phyloP scores from a whole-genome alignment of 2,113 vertebrate species.

The Poicephalus gulielmi region DNA sequence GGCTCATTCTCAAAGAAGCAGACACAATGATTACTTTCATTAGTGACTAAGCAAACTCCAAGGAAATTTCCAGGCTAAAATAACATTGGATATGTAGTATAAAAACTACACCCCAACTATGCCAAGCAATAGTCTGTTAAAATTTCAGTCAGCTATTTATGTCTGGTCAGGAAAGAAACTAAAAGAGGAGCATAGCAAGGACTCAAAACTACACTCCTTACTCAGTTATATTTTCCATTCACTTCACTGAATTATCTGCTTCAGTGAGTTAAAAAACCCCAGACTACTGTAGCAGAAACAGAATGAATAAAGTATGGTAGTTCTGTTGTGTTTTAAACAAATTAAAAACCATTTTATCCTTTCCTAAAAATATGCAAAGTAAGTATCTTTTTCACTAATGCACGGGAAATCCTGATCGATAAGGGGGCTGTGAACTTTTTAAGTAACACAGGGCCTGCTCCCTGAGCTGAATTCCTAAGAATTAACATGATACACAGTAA shows the following conservation, averaged over 20 bases:
- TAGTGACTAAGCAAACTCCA: conserved; percentile 49
- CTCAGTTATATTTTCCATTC: not conserved
- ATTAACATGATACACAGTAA: not conserved
- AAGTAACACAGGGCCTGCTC: not conserved
- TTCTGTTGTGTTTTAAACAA: not conserved
- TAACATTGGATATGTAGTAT: conserved; percentile 20
- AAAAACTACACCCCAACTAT: not conserved
- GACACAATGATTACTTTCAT: conserved; percentile 29
- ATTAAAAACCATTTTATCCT: not conserved
- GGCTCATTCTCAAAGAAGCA: conserved; percentile 52
- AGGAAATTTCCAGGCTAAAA: conserved; percentile 48
- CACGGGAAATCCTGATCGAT: not conserved
- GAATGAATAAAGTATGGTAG: not conserved
- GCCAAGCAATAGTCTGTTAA: not conserved
- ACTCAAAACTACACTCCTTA: not conserved
- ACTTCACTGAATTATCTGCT: not conserved
- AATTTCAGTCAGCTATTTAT: conserved; percentile 1
- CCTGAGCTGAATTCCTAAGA: not conserved
- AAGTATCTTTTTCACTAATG: not conserved
- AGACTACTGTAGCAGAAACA: not conserved
- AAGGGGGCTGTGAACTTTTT: not conserved
- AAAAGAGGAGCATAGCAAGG: not conserved
- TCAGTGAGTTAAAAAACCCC: not conserved
- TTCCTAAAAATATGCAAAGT: not conserved
- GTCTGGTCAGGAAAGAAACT: not conserved